Conservation (phyloP, 1,140 invertebrate genomes). For the Halyomorpha halys region DNA sequence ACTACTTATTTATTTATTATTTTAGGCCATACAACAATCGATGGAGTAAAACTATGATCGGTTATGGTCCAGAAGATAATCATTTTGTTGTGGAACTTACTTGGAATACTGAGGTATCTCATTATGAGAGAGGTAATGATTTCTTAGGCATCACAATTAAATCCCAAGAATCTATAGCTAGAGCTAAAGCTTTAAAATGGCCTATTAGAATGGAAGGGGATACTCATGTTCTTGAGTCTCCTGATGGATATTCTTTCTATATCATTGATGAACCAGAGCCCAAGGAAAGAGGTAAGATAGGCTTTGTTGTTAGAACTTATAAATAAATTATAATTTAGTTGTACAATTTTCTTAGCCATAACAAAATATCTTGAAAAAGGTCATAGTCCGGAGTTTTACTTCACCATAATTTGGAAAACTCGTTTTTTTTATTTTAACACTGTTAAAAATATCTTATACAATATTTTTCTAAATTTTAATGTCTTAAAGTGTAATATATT, state of each 20-base stretch:
- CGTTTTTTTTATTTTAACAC: no score
- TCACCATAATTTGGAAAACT: no score
- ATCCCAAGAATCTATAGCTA: slow-evolving; percentile 61
- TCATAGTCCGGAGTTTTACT: no score
- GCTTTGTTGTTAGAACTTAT: no score
- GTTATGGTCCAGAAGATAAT: slow-evolving; percentile 88
- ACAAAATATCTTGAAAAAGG: no score
- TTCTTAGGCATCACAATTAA: slow-evolving; percentile 77
- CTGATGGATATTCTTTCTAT: slow-evolving; percentile 84
- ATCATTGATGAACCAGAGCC: slow-evolving; percentile 61
- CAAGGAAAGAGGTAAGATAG: slow-evolving; percentile 45
- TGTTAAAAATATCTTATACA: no score
- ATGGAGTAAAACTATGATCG: slow-evolving; percentile 99
- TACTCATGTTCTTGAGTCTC: slow-evolving; percentile 54
- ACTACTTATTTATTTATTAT: slow-evolving; percentile 16
- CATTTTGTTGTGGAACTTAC: slow-evolving; percentile 96
- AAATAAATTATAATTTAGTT: no score
- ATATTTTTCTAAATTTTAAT: no score
- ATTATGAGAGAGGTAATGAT: slow-evolving; percentile 80
- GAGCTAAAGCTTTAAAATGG: slow-evolving; percentile 56
- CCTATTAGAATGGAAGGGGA: slow-evolving; percentile 48
- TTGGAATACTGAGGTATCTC: slow-evolving; percentile 89
- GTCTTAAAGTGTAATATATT: no score
- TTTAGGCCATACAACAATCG: slow-evolving; percentile 86
- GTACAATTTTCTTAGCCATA: no score